phyloP scores from a whole-genome alignment of 2,888 invertebrate genomes.

The Euplexia lucipara region DNA sequence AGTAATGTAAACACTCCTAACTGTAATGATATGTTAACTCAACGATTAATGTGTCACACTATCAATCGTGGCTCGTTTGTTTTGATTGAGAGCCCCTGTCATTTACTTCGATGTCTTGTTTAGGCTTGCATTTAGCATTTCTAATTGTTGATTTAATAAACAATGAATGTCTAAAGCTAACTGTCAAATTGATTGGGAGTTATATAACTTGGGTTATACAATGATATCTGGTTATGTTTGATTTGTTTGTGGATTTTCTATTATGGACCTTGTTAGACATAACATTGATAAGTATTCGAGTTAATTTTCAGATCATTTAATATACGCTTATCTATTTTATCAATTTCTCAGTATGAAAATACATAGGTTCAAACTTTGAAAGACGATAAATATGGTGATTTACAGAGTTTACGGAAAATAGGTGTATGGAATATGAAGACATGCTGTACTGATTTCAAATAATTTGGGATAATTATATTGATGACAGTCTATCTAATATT shows the following conservation, averaged over 20 bases:
- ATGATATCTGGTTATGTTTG: background rate
- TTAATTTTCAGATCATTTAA: background rate
- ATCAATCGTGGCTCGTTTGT: constrained; percentile 56
- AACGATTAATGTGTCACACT: constrained; percentile 58
- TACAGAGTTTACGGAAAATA: no score
- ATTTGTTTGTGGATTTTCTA: background rate
- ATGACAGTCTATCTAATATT: no score
- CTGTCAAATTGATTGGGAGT: constrained; percentile 37
- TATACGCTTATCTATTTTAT: background rate
- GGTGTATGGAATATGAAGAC: no score
- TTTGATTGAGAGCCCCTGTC: constrained; percentile 61
- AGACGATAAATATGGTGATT: no score
- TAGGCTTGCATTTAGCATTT: constrained; percentile 48
- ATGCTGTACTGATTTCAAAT: no score
- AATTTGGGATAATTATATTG: no score
- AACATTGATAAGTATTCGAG: background rate
- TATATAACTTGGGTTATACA: constrained; percentile 1
- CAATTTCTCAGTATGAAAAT: background rate
- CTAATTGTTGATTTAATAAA: constrained; percentile 50
- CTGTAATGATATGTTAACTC: constrained; percentile 67
- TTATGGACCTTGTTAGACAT: background rate
- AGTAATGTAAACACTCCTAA: constrained; percentile 56
- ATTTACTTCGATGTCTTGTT: constrained; percentile 56
- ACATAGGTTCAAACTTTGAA: no score
- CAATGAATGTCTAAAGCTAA: constrained; percentile 32